phyloP scores from a whole-genome alignment of 2,797 vertebrate genomes.

The Amniataba percoides region DNA sequence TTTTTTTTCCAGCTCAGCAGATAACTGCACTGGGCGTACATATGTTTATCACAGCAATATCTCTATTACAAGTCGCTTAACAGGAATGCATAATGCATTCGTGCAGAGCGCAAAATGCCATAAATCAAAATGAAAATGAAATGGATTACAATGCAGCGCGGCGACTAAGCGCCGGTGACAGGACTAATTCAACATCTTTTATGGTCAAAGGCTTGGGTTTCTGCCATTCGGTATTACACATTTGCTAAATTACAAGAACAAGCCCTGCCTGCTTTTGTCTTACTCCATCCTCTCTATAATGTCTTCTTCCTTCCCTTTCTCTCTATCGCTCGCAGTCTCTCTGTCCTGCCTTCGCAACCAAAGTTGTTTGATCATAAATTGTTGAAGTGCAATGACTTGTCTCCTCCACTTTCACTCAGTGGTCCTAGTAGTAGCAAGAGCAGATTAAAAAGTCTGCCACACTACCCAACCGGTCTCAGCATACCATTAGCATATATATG shows the following conservation, averaged over 20 bases:
- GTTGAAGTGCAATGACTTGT: constrained; percentile 95
- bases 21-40: constrained; percentile 50
- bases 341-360: constrained; percentile 83
- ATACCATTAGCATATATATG: constrained; percentile 99
- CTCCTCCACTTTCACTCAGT: constrained; percentile 96
- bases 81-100: constrained; percentile 86
- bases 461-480: constrained; percentile 92
- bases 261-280: constrained; percentile 86
- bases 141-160: constrained; percentile 60
- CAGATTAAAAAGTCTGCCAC: constrained; percentile 98
- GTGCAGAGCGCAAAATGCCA: constrained; percentile 87
- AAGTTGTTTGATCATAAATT: constrained; percentile 98
- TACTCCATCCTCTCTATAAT: constrained; percentile 31
- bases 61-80: constrained; percentile 86
- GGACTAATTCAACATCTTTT: constrained; percentile 91
- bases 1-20: constrained; percentile 27
- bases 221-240: constrained; percentile 90
- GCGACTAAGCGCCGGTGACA: constrained; percentile 76
- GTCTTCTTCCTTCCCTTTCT: constrained; percentile 28
- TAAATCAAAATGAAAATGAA: constrained; percentile 90
- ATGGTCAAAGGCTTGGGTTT: constrained; percentile 89
- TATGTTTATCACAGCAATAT: constrained; percentile 85
- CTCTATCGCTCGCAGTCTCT: constrained; percentile 74
- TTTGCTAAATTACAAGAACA: constrained; percentile 91
- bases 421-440: constrained; percentile 88